Evolutionary conservation across 2,113 vertebrate species (phyloP).

Genomic region (Halcyon senegalensis): DNA sequence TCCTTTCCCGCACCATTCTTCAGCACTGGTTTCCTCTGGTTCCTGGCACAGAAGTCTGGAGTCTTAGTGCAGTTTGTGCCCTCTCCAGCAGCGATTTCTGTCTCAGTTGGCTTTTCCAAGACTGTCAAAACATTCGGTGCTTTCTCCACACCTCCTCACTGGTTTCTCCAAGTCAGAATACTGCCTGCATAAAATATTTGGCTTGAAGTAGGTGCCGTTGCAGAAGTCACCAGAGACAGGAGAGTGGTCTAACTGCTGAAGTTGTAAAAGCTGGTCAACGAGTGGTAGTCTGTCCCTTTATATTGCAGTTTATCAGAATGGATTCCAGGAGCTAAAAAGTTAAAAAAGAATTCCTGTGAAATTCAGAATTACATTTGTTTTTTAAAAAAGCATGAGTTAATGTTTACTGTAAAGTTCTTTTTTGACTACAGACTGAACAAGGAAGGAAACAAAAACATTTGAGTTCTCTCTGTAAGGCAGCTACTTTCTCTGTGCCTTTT

Average conservation of each 20-base stretch:
- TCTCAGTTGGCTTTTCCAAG: neutral
- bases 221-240: neutral
- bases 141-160: neutral
- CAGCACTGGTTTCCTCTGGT: neutral
- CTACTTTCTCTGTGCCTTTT: constrained; percentile 46
- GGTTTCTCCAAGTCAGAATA: neutral
- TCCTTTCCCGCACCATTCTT: neutral
- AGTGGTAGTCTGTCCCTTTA: neutral
- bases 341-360: neutral
- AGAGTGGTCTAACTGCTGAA: neutral
- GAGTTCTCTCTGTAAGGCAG: constrained; percentile 1
- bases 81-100: neutral
- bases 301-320: neutral
- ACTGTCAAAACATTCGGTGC: neutral
- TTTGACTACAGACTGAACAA: neutral
- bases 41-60: neutral
- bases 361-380: neutral
- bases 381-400: neutral
- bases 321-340: neutral
- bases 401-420: constrained; percentile 5
- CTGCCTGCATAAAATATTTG: neutral
- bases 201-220: neutral
- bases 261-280: neutral
- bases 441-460: constrained; percentile 31
- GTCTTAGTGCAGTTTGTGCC: neutral